Evolutionary conservation across 2,888 invertebrate species (phyloP).

Genomic region (Coleophora flavipennella): DNA sequence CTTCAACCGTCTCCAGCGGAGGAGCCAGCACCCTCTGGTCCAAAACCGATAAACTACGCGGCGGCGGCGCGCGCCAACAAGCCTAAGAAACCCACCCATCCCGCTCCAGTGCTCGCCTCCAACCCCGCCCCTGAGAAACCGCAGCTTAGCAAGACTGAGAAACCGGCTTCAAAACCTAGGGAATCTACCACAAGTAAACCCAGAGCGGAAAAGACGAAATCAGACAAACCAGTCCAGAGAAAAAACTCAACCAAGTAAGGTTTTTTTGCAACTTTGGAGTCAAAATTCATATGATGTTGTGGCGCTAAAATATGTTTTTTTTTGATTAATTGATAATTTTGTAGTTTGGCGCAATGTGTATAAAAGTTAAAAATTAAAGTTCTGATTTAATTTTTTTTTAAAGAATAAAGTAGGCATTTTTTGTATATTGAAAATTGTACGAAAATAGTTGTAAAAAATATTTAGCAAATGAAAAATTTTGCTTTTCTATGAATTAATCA

Average conservation of each 20-base stretch:
- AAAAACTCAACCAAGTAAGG: conserved; percentile 54
- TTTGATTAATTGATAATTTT: neutral
- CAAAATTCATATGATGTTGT: conserved; percentile 13
- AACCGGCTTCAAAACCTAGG: conserved; percentile 12
- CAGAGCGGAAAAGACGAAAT: conserved; percentile 8
- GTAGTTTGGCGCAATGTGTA: too few relatives aligned
- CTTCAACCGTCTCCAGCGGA: conserved; percentile 21
- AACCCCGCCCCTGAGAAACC: conserved; percentile 7
- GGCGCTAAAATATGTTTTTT: conserved; percentile 9
- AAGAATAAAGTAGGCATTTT: too few relatives aligned
- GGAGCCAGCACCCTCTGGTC: conserved; percentile 23
- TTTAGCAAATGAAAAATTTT: neutral
- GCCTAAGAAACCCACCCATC: conserved; percentile 37
- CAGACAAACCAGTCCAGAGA: conserved; percentile 27
- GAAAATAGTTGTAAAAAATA: too few relatives aligned
- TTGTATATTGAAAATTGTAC: too few relatives aligned
- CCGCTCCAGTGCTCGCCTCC: conserved; percentile 19
- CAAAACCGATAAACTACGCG: conserved; percentile 63
- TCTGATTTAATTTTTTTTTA: too few relatives aligned
- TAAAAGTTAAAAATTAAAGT: too few relatives aligned
- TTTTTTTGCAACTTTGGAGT: conserved; percentile 13
- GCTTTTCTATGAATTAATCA: too few relatives aligned
- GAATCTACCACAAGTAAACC: conserved; percentile 7
- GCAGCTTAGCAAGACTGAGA: conserved; percentile 1
- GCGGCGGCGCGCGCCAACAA: conserved; percentile 62